Evolutionary conservation across 2,113 vertebrate genomes (phyloP).

Genomic region (Alces alces): DNA sequence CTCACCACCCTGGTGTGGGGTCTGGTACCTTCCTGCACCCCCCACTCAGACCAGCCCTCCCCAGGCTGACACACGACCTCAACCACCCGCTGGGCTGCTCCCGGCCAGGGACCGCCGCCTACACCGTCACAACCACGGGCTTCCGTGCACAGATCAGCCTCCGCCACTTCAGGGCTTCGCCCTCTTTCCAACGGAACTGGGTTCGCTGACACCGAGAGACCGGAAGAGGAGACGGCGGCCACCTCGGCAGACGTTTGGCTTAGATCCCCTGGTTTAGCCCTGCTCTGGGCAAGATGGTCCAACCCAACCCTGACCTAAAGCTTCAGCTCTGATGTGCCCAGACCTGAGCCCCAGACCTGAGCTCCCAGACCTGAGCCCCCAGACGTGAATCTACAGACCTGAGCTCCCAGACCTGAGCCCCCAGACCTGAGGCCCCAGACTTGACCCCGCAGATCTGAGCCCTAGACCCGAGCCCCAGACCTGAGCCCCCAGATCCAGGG

Average conservation of each 20-base stretch:
- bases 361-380: fast-evolving
- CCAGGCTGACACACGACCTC: background rate
- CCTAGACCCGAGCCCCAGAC: background rate
- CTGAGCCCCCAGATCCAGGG: background rate
- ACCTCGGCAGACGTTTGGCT: fast-evolving
- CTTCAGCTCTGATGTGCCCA: background rate
- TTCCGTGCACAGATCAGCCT: background rate
- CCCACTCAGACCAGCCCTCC: background rate
- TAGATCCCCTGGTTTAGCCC: background rate
- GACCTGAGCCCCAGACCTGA: background rate
- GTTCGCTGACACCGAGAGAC: background rate
- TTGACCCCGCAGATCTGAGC: no score
- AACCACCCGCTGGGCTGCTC: background rate
- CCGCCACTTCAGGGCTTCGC: background rate
- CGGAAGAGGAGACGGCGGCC: background rate
- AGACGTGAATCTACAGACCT: fast-evolving
- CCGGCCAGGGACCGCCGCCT: fast-evolving
- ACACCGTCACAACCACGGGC: fast-evolving
- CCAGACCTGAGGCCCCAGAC: no score
- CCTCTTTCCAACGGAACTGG: background rate
- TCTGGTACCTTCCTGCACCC: background rate
- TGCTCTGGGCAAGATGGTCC: background rate
- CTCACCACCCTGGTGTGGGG: background rate
- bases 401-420: fast-evolving
- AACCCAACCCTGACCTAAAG: background rate